These are phyloP conservation scores for Stenolophus ochropezus DNA, from an alignment of 2,888 invertebrate species.

Conservation along the genomic window DNA sequence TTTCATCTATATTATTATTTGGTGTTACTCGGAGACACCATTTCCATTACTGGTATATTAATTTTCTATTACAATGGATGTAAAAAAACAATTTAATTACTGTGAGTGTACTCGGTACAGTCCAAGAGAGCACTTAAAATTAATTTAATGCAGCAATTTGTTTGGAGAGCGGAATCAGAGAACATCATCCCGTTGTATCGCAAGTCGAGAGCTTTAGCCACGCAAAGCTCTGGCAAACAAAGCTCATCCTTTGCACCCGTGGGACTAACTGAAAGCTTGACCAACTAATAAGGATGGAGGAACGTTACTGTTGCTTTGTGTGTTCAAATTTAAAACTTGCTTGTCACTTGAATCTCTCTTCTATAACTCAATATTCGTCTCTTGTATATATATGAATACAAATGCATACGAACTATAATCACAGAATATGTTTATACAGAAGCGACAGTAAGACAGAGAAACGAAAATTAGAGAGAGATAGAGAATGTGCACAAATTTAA, in stretches of 20 bases:
- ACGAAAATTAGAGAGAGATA: too few species aligned
- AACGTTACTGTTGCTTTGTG: not conserved
- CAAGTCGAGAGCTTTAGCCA: constrained; percentile 5
- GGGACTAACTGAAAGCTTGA: not conserved
- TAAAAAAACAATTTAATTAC: constrained; percentile 26
- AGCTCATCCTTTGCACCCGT: constrained; percentile 16
- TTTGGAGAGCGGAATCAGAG: constrained; percentile 14
- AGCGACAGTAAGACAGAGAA: too few species aligned
- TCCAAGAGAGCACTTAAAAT: constrained; percentile 15
- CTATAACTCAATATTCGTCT: too few species aligned
- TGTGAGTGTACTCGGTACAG: not conserved
- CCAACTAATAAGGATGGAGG: not conserved
- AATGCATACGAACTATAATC: too few species aligned
- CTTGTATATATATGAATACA: too few species aligned
- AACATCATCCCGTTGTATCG: constrained; percentile 17
- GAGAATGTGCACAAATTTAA: too few species aligned
- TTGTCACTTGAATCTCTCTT: too few species aligned
- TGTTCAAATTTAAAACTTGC: too few species aligned
- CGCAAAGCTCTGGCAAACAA: constrained; percentile 14
- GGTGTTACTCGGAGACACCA: too few species aligned
- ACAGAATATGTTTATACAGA: too few species aligned
- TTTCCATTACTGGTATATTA: too few species aligned
- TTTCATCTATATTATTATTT: too few species aligned
- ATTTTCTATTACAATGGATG: not conserved
- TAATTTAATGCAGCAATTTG: constrained; percentile 34